Conservation (phyloP, 2,113 vertebrate species). For the Numenius arquata region DNA sequence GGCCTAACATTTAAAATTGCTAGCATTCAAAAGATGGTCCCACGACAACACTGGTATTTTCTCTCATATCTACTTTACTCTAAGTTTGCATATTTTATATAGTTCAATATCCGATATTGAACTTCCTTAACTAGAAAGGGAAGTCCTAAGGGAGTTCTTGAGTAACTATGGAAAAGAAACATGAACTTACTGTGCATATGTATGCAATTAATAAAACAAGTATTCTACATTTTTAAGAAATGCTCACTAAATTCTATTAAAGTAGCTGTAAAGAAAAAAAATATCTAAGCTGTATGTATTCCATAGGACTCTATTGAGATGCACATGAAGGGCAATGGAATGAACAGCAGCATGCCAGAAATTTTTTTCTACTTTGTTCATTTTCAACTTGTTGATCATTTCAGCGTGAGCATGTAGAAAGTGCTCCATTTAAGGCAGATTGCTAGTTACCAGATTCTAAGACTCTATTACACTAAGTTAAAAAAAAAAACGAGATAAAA, state of each 20-base stretch:
- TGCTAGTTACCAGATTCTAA: background rate
- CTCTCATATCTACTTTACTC: background rate
- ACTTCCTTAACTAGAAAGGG: background rate
- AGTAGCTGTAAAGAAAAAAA: background rate
- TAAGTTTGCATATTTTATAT: background rate
- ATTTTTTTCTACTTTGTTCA: background rate
- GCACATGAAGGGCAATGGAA: background rate
- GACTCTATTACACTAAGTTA: background rate
- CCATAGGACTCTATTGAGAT: background rate
- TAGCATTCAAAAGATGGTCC: background rate
- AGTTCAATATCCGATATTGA: background rate
- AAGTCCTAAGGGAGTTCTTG: background rate
- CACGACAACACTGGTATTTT: background rate
- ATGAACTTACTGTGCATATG: background rate
- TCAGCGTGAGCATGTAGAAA: background rate
- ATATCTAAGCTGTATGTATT: background rate
- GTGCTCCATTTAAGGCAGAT: background rate
- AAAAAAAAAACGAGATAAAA: background rate
- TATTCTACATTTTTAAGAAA: background rate
- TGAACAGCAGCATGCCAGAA: background rate
- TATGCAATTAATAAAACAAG: background rate
- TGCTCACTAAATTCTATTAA: background rate
- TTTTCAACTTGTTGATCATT: background rate
- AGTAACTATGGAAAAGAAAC: background rate
- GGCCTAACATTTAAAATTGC: background rate